Percentiles rank a stretch among this genome's conserved stretches.
These are phyloP conservation scores for Syngnathus floridae DNA, from an alignment of 2,113 vertebrate species.

Conservation along the genomic window DNA sequence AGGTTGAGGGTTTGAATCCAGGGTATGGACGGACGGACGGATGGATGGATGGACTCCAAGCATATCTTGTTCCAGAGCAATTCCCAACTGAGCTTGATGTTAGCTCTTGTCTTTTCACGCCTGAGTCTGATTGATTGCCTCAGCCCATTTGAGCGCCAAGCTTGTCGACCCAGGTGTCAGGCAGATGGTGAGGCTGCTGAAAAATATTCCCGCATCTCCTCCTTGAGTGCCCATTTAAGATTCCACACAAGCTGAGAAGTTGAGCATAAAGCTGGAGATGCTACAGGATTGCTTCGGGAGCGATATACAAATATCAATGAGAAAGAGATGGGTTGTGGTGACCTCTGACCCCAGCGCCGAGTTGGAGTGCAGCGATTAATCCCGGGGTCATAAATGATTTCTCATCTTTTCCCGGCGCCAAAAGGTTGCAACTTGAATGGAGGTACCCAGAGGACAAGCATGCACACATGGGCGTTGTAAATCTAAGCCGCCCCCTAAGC, in stretches of 20 bases:
- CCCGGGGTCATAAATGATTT: slow-evolving; percentile 46
- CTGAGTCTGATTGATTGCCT: slow-evolving; percentile 51
- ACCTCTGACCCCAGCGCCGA: slow-evolving; percentile 44
- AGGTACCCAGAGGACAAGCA: slow-evolving; percentile 2
- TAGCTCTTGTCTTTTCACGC: slow-evolving; percentile 39
- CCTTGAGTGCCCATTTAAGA: slow-evolving; percentile 13
- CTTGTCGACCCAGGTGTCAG: slow-evolving; percentile 48
- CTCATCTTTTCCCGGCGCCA: slow-evolving; percentile 16
- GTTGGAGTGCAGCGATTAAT: slow-evolving; percentile 24
- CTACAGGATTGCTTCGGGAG: slow-evolving; percentile 22
- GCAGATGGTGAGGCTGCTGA: slow-evolving; percentile 48
- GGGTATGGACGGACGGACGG: background rate
- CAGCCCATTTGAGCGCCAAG: slow-evolving; percentile 8
- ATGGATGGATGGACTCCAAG: slow-evolving; percentile 13
- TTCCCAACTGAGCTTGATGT: slow-evolving; percentile 42
- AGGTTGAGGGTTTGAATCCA: background rate
- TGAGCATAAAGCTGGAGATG: slow-evolving; percentile 38
- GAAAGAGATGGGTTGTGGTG: slow-evolving; percentile 45
- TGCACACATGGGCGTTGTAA: slow-evolving; percentile 22
- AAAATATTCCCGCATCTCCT: slow-evolving; percentile 27
- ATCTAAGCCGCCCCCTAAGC: slow-evolving; percentile 24
- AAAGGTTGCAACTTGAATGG: slow-evolving; percentile 9
- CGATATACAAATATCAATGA: slow-evolving; percentile 17
- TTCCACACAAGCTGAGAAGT: slow-evolving; percentile 34
- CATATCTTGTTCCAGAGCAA: slow-evolving; percentile 29